phyloP scores from a whole-genome alignment of 2,113 vertebrate species.

The human region DNA sequence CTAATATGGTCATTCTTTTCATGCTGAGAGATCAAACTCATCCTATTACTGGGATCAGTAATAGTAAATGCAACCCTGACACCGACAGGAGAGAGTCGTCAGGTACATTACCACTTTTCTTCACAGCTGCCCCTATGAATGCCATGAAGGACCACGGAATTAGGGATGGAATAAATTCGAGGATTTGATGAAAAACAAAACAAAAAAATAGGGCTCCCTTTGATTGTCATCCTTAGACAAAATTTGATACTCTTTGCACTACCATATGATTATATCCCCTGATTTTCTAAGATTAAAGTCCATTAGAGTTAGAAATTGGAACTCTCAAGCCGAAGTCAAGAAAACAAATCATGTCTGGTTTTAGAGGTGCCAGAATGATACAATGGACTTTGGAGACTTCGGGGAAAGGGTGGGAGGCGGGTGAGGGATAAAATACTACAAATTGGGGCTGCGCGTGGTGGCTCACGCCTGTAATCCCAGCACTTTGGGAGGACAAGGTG shows the following conservation, averaged over 20 bases:
- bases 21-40: background rate
- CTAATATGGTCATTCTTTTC: background rate
- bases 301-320: background rate
- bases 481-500: too few species aligned
- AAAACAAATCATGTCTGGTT: conserved; percentile 42
- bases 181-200: background rate
- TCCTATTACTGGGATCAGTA: background rate
- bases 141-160: background rate
- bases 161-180: background rate
- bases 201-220: background rate
- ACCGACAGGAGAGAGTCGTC: background rate
- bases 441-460: too few species aligned
- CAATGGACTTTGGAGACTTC: too few species aligned
- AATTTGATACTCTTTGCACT: background rate
- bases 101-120: background rate
- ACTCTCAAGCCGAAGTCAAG: background rate
- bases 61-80: background rate
- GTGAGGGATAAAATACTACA: too few species aligned
- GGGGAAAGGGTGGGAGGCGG: too few species aligned
- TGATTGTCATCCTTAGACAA: conserved; percentile 22
- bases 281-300: conserved; percentile 25
- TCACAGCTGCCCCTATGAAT: background rate
- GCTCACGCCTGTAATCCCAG: too few species aligned
- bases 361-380: background rate
- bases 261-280: background rate